phyloP scores from a whole-genome alignment of 2,888 invertebrate genomes.

The Margaritifera margaritifera region DNA sequence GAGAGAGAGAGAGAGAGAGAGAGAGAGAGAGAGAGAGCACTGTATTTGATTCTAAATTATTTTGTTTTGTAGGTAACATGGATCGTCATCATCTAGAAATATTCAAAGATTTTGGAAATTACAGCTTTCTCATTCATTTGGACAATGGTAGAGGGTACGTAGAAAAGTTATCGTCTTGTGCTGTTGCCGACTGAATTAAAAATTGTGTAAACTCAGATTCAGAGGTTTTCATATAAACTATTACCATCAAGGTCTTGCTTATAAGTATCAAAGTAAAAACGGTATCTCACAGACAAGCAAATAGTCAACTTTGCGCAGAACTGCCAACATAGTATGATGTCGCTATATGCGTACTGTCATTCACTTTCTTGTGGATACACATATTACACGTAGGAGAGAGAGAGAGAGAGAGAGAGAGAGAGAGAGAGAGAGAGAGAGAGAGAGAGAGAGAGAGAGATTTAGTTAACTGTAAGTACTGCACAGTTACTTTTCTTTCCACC shows the following conservation, averaged over 20 bases:
- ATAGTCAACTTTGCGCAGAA: too few species aligned
- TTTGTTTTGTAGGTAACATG: slow-evolving; percentile 31
- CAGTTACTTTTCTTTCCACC: too few species aligned
- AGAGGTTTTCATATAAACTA: too few species aligned
- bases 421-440: slow-evolving; percentile 8
- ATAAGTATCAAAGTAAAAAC: too few species aligned
- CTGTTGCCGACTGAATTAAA: too few species aligned
- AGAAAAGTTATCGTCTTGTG: background rate
- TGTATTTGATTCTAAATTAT: background rate
- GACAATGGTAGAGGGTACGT: slow-evolving; percentile 40
- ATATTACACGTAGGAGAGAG: background rate
- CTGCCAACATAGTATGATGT: too few species aligned
- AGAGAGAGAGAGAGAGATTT: slow-evolving; percentile 5
- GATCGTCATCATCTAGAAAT: slow-evolving; percentile 34
- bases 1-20: slow-evolving; percentile 8
- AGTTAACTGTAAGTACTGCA: too few species aligned
- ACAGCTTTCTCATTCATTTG: slow-evolving; percentile 24
- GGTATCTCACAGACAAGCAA: too few species aligned
- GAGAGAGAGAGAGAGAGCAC: slow-evolving; percentile 7
- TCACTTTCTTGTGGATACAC: too few species aligned
- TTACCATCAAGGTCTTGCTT: too few species aligned
- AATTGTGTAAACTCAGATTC: too few species aligned
- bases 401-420: slow-evolving; percentile 10
- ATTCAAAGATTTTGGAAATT: slow-evolving; percentile 21
- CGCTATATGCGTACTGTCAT: too few species aligned